Evolutionary conservation across 2,888 invertebrate species (phyloP), one percentile per base, ranked within the genome.

Genomic region (Neoascia interrupta): DNA sequence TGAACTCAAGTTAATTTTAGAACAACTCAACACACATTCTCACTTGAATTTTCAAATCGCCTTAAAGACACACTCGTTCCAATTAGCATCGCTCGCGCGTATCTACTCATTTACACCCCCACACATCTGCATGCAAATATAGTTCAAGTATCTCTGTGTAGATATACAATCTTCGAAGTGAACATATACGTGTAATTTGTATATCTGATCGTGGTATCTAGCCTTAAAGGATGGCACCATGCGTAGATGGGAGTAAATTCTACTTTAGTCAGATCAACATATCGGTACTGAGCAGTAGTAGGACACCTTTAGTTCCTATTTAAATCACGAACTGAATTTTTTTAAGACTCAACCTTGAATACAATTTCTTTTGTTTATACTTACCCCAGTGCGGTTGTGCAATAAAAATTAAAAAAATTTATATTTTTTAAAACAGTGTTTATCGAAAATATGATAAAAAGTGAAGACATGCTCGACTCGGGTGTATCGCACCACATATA

Each of bases 391-490:
- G n/a, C 31, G 43, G 16, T 28, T 18, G 11, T 13, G n/a, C n/a
- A n/a, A n/a, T n/a, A n/a, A n/a, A n/a, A n/a, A n/a, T 47, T 23
- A 8, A 45, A 34, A 18, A n/a, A 34, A 28, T 34, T 2, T n/a
- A 43, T 37, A 26, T 56, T 43, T 6, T 53, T 47, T 16, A 3
- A 13, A 19, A 36, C 1, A 37, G 51, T 69, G 58, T 23, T 21
- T 19, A 26, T n/a, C 1, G 39, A 15, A n/a, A 45, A 69, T 19
- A 87, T 88, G 87, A 87, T 88, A 23, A 88, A 88, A 84, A 87
- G 86, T 84, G 87, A 87, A 83, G 88, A 87, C 58, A 81, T 85
- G 66, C 82, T 85, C 34, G 87, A 87, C 39, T 58, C 84, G 37
- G 81, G 82, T 66, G 47, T 58, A 21, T 31, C 63, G 19, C 73